A percentile compares a stretch with the other conserved stretches of the same genome.
phyloP scores from a whole-genome alignment of 1,140 invertebrate species.

The Oryctes rhinoceros region DNA sequence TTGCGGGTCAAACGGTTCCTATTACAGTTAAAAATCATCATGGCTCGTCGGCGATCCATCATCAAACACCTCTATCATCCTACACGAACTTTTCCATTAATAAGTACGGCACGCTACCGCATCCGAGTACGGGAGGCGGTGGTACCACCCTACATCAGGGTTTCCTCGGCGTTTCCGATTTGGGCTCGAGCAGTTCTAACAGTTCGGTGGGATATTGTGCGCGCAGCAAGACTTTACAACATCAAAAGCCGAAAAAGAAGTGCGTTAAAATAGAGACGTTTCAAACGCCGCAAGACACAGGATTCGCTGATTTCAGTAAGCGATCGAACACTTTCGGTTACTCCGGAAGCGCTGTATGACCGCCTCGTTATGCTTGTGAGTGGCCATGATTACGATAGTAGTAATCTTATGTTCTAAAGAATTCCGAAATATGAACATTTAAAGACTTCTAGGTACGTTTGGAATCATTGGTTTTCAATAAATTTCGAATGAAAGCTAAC shows the following conservation, averaged over 20 bases:
- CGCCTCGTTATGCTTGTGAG: background rate
- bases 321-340: conserved; percentile 54
- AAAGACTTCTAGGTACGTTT: conserved; percentile 22
- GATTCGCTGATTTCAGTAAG: conserved; percentile 55
- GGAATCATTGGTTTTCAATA: conserved; percentile 16
- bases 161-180: conserved; percentile 56
- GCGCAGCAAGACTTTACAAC: conserved; percentile 58
- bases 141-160: conserved; percentile 55
- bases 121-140: conserved; percentile 41
- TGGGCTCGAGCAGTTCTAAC: conserved; percentile 57
- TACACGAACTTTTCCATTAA: conserved; percentile 53
- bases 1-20: conserved; percentile 59
- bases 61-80: conserved; percentile 47
- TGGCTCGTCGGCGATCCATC: conserved; percentile 42
- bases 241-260: conserved; percentile 54
- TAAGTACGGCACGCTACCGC: conserved; percentile 59
- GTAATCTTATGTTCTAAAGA: conserved; percentile 18
- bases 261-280: conserved; percentile 59
- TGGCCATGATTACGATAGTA: background rate
- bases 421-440: background rate
- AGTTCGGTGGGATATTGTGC: conserved; percentile 57
- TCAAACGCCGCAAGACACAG: conserved; percentile 54
- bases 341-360: conserved; percentile 60
- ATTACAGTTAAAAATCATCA: conserved; percentile 59
- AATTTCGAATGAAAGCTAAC: too few species aligned